Conservation (phyloP, 1,140 invertebrate genomes). For the Brachionus paranguensis region DNA sequence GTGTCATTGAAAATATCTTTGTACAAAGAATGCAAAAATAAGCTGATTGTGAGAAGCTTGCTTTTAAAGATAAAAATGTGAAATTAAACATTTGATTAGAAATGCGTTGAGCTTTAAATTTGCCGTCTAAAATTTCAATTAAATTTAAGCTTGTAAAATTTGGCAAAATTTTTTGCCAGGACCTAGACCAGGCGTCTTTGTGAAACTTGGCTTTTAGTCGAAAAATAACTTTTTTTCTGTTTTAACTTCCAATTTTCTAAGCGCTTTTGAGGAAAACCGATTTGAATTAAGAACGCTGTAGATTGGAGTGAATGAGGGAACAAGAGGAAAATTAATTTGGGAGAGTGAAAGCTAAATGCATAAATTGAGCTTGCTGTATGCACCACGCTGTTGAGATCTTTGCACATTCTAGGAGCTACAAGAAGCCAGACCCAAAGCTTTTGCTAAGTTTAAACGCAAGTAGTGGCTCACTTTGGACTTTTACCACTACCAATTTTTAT, state of each 20-base stretch:
- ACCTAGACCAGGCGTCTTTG: neutral
- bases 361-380: neutral
- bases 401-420: neutral
- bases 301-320: neutral
- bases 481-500: neutral
- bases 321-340: neutral
- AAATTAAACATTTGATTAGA: neutral
- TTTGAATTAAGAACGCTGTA: neutral
- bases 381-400: neutral
- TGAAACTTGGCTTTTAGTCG: neutral
- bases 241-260: neutral
- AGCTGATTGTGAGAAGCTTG: neutral
- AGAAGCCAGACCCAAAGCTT: neutral
- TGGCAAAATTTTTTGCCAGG: neutral
- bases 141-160: neutral
- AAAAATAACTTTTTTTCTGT: neutral
- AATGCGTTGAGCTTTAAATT: neutral
- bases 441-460: neutral
- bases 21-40: neutral
- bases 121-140: neutral
- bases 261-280: neutral
- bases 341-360: neutral
- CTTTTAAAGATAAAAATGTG: slow-evolving; percentile 10
- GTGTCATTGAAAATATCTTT: slow-evolving; percentile 20
- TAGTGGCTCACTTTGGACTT: neutral